Evolutionary conservation across 2,888 invertebrate genomes (phyloP), one percentile per base, ranked within the genome.

Genomic region (Limnephilus lunatus): DNA sequence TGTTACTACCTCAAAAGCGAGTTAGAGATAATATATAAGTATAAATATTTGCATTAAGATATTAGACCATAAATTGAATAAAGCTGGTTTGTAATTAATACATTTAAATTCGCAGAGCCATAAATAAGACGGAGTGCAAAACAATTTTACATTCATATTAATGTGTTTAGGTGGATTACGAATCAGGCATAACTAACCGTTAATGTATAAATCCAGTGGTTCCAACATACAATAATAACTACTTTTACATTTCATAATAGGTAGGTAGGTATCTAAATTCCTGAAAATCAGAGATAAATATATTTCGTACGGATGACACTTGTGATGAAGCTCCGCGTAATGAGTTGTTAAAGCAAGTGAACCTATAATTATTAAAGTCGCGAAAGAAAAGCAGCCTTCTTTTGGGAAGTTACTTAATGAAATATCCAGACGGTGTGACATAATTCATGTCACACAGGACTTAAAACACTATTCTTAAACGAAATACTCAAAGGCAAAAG

Each of bases 391-490:
- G 68, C 0, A 68, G 9, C 68, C 25, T 68, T 68, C 53, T 19
- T n/a, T 68, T 68, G 7, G 68, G 68, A 68, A 68, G 68, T 68
- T 25, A 68, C 68, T n/a, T 68, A n/a, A 68, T 68, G 25, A 68
- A 68, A 68, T 68, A 68, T 68, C 68, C 86, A 86, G 86, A 48
- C 86, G 48, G 53, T 31, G 53, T 86, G 86, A 48, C 86, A 44
- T 86, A n/a, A 86, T 44, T 39, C 39, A n/a, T n/a, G 86, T 86
- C 85, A 85, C 85, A 44, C 35, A 39, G n/a, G 85, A 19, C 32
- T 48, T 30, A 48, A 39, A 48, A 25, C 44, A 15, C 3, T 89
- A 81, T 89, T 89, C 19, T 89, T 35, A 68, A 68, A 68, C 25
- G 68, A 68, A 68, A 68, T 68, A 86, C 86, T 32, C 44, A 53